Percentiles rank a stretch among this genome's conserved stretches.
Conservation (phyloP, 2,888 invertebrate genomes). For the Euzophera pinguis region DNA sequence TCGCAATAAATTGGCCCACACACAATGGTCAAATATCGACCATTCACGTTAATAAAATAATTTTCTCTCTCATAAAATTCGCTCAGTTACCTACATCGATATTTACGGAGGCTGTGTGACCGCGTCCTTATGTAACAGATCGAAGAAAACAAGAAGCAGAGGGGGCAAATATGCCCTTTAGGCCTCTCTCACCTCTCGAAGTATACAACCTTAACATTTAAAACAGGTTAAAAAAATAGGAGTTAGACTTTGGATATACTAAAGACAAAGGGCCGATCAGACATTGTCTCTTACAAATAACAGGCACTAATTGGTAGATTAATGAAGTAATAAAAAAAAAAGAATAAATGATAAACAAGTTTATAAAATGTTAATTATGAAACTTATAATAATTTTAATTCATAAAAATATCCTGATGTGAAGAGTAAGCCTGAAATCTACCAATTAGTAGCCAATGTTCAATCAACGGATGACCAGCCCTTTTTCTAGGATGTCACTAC, state of each 20-base stretch:
- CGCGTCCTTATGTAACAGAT: slow-evolving; percentile 41
- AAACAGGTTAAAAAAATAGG: slow-evolving; percentile 79
- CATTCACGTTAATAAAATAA: slow-evolving; percentile 38
- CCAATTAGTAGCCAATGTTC: neutral
- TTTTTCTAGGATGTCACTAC: slow-evolving; percentile 43
- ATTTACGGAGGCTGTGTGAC: slow-evolving; percentile 45
- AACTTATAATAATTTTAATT: no score
- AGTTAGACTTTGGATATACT: slow-evolving; percentile 76
- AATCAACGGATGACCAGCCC: slow-evolving; percentile 31
- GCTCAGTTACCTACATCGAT: slow-evolving; percentile 33
- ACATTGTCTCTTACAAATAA: slow-evolving; percentile 15
- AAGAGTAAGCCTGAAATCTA: neutral
- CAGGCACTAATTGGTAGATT: neutral
- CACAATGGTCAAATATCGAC: slow-evolving; percentile 29
- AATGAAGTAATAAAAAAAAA: neutral
- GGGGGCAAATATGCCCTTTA: slow-evolving; percentile 62
- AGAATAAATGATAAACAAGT: no score
- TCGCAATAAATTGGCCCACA: slow-evolving; percentile 14
- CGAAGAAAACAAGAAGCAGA: slow-evolving; percentile 77
- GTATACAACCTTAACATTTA: slow-evolving; percentile 74
- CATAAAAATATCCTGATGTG: no score
- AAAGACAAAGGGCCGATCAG: slow-evolving; percentile 40
- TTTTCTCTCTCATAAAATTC: slow-evolving; percentile 42
- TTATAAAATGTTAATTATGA: no score
- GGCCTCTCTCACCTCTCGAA: slow-evolving; percentile 49